These are phyloP conservation scores for human (Homo sapiens) DNA, from an alignment of 2,113 vertebrate species.

Conservation along the genomic window DNA sequence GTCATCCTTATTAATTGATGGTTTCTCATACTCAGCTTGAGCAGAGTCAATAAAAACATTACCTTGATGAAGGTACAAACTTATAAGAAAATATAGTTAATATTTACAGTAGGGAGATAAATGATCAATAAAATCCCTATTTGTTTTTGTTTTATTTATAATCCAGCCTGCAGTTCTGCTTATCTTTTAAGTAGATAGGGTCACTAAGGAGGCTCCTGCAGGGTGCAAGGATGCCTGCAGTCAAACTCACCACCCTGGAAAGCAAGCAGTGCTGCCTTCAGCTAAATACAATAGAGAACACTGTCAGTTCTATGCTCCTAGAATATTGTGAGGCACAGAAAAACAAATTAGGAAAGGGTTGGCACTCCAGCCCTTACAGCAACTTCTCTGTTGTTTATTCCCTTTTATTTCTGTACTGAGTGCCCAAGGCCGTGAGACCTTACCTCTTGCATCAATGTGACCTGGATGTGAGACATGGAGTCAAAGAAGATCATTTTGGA, in stretches of 20 bases:
- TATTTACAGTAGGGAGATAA: background rate
- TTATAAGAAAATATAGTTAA: background rate
- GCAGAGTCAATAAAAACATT: background rate
- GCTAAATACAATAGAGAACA: background rate
- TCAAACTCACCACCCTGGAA: background rate
- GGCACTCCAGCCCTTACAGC: background rate
- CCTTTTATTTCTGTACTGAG: background rate
- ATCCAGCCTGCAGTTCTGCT: background rate
- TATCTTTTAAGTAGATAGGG: background rate
- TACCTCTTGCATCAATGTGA: no score
- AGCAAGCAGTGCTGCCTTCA: background rate
- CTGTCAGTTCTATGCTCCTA: background rate
- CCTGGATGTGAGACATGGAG: no score
- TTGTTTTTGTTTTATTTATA: background rate
- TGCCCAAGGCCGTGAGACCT: no score
- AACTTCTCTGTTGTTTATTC: background rate
- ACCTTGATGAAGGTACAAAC: background rate
- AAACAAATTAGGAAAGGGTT: background rate
- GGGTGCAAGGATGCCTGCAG: no score
- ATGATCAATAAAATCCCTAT: background rate
- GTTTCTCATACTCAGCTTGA: background rate
- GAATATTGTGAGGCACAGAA: background rate
- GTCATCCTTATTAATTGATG: background rate
- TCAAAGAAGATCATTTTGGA: no score
- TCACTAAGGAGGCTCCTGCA: background rate